Conservation (phyloP, 1,140 invertebrate species). For the Gonioctena quinquepunctata region DNA sequence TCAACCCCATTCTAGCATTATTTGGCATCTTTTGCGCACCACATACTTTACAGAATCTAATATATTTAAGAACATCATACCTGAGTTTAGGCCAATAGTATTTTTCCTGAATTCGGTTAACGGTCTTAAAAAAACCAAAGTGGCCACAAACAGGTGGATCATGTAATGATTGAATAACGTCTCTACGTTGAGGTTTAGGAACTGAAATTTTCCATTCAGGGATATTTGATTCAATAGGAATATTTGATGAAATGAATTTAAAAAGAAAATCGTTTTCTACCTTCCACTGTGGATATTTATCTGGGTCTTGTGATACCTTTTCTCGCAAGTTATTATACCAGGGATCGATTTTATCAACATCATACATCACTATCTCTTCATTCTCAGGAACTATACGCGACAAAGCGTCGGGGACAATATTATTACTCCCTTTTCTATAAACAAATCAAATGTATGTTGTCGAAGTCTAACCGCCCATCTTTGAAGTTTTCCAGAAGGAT, state of each 20-base stretch:
- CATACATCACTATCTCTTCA: no score
- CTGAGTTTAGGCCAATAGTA: background rate
- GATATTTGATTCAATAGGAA: background rate
- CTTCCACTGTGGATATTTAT: conserved; percentile 12
- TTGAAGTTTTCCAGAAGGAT: conserved; percentile 52
- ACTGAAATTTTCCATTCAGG: conserved; percentile 18
- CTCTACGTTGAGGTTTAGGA: background rate
- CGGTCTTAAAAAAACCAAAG: background rate
- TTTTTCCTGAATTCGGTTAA: background rate
- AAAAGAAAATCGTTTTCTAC: conserved; percentile 1
- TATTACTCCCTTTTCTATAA: background rate
- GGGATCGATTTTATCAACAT: background rate
- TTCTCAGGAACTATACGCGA: conserved; percentile 8
- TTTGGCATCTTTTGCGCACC: conserved; percentile 12
- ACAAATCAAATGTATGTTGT: background rate
- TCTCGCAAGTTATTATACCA: background rate
- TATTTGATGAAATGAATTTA: conserved; percentile 13
- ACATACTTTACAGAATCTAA: background rate
- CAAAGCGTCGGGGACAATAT: conserved; percentile 12
- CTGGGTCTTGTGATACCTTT: conserved; percentile 3
- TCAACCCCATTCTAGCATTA: conserved; percentile 3
- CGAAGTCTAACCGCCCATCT: conserved; percentile 50
- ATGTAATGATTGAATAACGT: conserved; percentile 4
- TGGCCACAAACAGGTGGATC: background rate
- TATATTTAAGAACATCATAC: background rate